A percentile compares a stretch with the other conserved stretches of the same genome.
Evolutionary conservation across 2,113 vertebrate genomes (phyloP).

Genomic region (Rutilus rutilus): DNA sequence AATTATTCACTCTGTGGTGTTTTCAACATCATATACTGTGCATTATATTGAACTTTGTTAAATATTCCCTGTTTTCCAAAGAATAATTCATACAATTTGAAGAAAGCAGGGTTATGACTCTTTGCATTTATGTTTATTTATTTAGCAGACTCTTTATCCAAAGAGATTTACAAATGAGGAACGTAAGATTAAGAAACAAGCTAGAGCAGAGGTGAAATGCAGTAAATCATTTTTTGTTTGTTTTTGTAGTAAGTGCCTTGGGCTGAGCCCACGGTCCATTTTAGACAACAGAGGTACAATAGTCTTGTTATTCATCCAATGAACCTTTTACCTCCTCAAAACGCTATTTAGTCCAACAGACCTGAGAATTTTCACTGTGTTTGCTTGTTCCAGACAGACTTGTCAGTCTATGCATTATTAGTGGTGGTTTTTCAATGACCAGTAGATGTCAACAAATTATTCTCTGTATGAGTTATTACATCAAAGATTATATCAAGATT

Average conservation of each 20-base stretch:
- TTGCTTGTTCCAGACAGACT: background rate
- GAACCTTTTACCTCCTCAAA: background rate
- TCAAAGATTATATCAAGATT: too few species aligned
- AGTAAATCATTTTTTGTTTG: background rate
- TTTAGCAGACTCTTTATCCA: background rate
- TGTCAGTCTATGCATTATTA: background rate
- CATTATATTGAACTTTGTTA: constrained; percentile 49
- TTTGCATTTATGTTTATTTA: background rate
- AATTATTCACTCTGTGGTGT: constrained; percentile 73
- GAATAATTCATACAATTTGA: background rate
- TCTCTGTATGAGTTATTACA: background rate
- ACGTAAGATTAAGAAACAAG: background rate
- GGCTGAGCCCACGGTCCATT: background rate
- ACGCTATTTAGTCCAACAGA: background rate
- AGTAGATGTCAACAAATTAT: background rate
- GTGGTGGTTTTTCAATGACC: background rate
- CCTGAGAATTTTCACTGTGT: background rate
- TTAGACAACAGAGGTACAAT: background rate
- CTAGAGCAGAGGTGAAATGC: background rate
- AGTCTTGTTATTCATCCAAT: background rate
- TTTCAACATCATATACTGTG: constrained; percentile 72
- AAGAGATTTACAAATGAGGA: background rate
- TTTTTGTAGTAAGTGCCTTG: background rate
- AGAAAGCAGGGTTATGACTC: background rate
- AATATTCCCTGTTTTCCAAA: background rate